Evolutionary conservation across 2,888 invertebrate species (phyloP).

Genomic region (Cantharis rufa): DNA sequence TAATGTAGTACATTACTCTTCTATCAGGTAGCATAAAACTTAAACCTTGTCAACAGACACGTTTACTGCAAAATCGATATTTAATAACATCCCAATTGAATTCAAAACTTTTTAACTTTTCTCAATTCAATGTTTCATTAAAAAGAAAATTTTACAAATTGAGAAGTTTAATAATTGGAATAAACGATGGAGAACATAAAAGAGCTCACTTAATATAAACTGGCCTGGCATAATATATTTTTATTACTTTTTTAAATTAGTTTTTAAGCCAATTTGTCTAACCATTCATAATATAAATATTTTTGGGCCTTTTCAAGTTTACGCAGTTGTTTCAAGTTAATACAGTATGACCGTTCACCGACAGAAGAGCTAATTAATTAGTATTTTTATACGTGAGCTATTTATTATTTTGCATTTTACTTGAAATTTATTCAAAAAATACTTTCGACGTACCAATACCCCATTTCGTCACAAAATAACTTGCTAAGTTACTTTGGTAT

Average conservation of each 20-base stretch:
- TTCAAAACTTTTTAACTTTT: background rate
- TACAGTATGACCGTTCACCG: no score
- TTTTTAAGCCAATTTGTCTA: background rate
- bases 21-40: background rate
- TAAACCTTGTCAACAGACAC: background rate
- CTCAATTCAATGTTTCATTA: background rate
- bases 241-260: background rate
- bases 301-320: background rate
- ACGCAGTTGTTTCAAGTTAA: no score
- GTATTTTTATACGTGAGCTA: no score
- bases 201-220: background rate
- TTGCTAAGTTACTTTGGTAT: no score
- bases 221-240: background rate
- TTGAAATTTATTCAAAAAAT: no score
- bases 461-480: no score
- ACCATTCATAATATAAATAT: background rate
- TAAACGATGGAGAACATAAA: background rate
- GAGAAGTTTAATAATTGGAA: background rate
- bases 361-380: no score
- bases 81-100: background rate
- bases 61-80: background rate
- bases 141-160: background rate
- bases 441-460: no score
- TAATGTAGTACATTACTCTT: background rate
- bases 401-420: no score